Conservation (phyloP, 2,797 vertebrate species). For the Leptodactylus fallax region DNA sequence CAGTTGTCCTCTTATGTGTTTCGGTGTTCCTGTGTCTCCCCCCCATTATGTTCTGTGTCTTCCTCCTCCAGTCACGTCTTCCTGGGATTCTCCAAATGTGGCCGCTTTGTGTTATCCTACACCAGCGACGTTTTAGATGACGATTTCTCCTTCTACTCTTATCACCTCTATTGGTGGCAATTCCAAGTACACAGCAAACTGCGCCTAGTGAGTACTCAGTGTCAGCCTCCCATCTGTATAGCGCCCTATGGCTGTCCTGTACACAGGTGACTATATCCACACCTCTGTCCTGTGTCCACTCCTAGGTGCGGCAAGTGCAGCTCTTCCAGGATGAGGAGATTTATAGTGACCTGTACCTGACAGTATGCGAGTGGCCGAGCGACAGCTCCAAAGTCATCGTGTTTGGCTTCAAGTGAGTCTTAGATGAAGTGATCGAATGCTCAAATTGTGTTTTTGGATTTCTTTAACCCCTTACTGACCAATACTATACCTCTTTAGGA, state of each 20-base stretch:
- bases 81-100: constrained; percentile 94
- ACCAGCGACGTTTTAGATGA: constrained; percentile 91
- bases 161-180: constrained; percentile 96
- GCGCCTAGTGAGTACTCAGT: constrained; percentile 80
- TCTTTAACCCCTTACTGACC: too few species aligned
- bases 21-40: not conserved
- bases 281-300: not conserved
- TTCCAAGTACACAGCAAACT: constrained; percentile 95
- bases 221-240: not conserved
- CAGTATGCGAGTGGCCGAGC: constrained; percentile 94
- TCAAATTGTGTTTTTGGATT: not conserved
- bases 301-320: constrained; percentile 89
- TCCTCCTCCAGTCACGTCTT: constrained; percentile 86
- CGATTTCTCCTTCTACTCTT: constrained; percentile 91
- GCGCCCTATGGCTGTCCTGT: not conserved
- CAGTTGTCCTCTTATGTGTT: too few species aligned
- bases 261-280: not conserved
- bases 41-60: not conserved
- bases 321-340: constrained; percentile 93
- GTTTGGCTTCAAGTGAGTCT: constrained; percentile 93
- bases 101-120: constrained; percentile 92
- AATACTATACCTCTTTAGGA: too few species aligned
- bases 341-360: constrained; percentile 92
- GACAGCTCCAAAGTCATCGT: constrained; percentile 93
- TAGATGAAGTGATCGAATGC: not conserved